Evolutionary conservation across 2,797 vertebrate species (phyloP).

Genomic region (Garrulus glandarius): DNA sequence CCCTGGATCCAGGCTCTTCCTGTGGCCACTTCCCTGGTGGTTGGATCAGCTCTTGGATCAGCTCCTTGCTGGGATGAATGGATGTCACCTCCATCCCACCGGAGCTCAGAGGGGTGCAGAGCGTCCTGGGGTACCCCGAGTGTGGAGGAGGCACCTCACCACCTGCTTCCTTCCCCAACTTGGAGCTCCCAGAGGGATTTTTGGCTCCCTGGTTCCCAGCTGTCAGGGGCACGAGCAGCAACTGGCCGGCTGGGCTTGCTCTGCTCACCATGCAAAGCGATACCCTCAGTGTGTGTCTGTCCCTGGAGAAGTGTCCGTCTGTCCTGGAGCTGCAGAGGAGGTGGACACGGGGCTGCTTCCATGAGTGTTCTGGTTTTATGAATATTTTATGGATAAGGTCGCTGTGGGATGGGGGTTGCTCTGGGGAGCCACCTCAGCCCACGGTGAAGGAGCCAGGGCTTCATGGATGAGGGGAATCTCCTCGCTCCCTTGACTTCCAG

Average conservation of each 20-base stretch:
- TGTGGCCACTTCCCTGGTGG: fast-evolving
- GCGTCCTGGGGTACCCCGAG: neutral
- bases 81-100: neutral
- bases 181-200: neutral
- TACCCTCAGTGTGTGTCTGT: fast-evolving
- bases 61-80: fast-evolving
- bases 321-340: neutral
- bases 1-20: neutral
- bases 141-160: fast-evolving
- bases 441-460: fast-evolving
- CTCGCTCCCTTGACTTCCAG: fast-evolving
- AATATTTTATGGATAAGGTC: fast-evolving
- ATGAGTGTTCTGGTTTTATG: neutral
- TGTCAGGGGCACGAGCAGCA: slow-evolving; percentile 40
- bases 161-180: neutral
- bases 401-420: fast-evolving
- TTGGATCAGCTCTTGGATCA: neutral
- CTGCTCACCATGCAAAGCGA: neutral
- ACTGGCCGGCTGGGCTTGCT: neutral
- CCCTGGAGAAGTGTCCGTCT: neutral
- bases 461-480: fast-evolving
- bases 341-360: fast-evolving
- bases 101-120: neutral
- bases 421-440: neutral
- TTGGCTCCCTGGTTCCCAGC: slow-evolving; percentile 14